Conservation (phyloP, 2,888 invertebrate genomes). For the Celastrina argiolus region DNA sequence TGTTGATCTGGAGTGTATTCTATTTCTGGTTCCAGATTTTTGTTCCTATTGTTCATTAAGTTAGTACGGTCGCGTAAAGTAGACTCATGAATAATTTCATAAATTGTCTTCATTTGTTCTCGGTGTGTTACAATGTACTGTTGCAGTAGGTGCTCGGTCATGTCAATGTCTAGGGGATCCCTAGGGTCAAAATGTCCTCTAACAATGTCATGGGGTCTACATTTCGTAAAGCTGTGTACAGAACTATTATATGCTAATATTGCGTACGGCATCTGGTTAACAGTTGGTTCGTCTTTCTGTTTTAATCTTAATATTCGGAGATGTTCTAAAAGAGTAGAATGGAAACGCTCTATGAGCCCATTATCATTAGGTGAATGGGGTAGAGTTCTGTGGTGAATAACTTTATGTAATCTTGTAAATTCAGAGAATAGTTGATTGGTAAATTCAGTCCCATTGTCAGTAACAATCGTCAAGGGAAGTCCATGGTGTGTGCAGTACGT, state of each 20-base stretch:
- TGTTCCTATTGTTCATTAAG: slow-evolving; percentile 26
- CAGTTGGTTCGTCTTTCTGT: no score
- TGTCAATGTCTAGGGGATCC: slow-evolving; percentile 27
- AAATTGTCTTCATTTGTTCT: slow-evolving; percentile 23
- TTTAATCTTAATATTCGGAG: no score
- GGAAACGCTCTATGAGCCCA: no score
- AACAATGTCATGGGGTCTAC: slow-evolving; percentile 36
- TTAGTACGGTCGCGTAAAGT: slow-evolving; percentile 15
- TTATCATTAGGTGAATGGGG: no score
- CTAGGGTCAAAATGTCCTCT: slow-evolving; percentile 34
- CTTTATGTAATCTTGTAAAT: no score
- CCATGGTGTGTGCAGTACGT: no score
- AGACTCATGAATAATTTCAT: slow-evolving; percentile 21
- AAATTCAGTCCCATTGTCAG: slow-evolving; percentile 34
- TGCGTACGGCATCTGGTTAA: no score
- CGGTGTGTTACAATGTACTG: slow-evolving; percentile 25
- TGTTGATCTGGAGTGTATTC: slow-evolving; percentile 29
- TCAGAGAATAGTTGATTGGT: no score
- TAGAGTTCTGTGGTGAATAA: no score
- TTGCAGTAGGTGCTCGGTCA: slow-evolving; percentile 26
- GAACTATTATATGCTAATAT: no score
- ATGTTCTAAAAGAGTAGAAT: no score
- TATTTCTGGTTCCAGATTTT: slow-evolving; percentile 29
- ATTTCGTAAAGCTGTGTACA: no score
- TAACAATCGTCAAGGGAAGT: slow-evolving; percentile 31